These are phyloP conservation scores for Mastacembelus armatus DNA, from an alignment of 2,797 vertebrate genomes.

Conservation along the genomic window DNA sequence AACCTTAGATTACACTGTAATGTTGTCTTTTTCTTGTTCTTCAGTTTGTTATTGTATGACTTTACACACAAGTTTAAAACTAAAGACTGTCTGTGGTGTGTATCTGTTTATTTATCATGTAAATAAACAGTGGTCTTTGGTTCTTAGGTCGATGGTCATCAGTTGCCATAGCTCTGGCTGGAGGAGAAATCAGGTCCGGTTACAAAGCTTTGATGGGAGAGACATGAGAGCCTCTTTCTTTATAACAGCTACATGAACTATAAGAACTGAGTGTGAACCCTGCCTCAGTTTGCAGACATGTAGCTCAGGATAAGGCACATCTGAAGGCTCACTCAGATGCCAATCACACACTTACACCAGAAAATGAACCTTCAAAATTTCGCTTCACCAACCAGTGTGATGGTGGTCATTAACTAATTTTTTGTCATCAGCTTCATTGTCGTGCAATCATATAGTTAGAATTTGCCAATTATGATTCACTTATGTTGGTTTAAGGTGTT, in stretches of 20 bases:
- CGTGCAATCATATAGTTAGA: constrained; percentile 74
- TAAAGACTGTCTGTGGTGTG: neutral
- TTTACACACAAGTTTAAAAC: constrained; percentile 42
- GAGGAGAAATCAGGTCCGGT: constrained; percentile 60
- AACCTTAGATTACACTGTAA: constrained; percentile 48
- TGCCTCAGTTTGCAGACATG: constrained; percentile 44
- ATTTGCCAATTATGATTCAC: constrained; percentile 73
- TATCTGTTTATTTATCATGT: constrained; percentile 40
- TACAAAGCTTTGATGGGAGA: constrained; percentile 62
- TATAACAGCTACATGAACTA: constrained; percentile 38
- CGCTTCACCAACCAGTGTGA: constrained; percentile 22
- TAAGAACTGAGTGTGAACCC: constrained; percentile 30
- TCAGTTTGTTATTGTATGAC: constrained; percentile 19
- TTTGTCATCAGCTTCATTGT: constrained; percentile 77
- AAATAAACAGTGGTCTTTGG: constrained; percentile 54
- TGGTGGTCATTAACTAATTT: constrained; percentile 66
- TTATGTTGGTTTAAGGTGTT: constrained; percentile 73
- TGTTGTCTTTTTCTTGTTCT: neutral
- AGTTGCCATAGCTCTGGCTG: constrained; percentile 61
- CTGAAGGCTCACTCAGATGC: constrained; percentile 31
- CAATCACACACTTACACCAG: constrained; percentile 42
- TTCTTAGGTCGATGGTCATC: constrained; percentile 58
- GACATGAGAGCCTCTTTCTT: constrained; percentile 64
- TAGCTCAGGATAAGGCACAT: neutral
- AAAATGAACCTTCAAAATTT: constrained; percentile 49